Conservation (phyloP, 2,888 invertebrate species). For the Chloromyia formosa region DNA sequence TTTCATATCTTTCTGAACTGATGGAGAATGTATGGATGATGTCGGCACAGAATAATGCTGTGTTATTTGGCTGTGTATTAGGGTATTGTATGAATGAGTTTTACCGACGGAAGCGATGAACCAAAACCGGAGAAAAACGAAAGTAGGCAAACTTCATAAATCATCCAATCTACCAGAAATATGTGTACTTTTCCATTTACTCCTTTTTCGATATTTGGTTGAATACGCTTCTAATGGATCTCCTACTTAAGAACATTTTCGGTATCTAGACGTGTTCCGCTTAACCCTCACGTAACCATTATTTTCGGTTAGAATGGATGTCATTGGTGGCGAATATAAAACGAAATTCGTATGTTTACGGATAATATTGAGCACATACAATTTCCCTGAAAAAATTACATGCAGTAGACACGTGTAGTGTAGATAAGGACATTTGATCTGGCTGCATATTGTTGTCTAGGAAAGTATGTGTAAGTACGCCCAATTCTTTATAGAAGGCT, state of each 20-base stretch:
- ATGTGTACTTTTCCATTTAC: conserved; percentile 7
- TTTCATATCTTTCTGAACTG: conserved; percentile 4
- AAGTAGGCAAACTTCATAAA: conserved; percentile 41
- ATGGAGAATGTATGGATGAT: background rate
- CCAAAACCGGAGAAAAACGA: conserved; percentile 18
- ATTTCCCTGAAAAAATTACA: too few relatives aligned
- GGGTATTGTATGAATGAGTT: conserved; percentile 19
- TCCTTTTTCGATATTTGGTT: conserved; percentile 31
- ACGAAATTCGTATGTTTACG: conserved; percentile 9
- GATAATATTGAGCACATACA: background rate
- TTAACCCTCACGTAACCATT: background rate
- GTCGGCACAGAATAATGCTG: too few relatives aligned
- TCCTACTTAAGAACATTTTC: background rate
- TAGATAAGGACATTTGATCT: too few relatives aligned
- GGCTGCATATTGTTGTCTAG: too few relatives aligned
- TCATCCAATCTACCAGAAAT: conserved; percentile 42
- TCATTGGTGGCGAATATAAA: background rate
- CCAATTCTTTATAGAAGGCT: too few relatives aligned
- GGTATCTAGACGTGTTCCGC: background rate
- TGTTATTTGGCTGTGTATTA: background rate
- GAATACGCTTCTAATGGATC: conserved; percentile 38
- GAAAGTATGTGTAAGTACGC: too few relatives aligned
- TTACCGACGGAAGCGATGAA: conserved; percentile 35
- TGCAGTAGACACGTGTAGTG: too few relatives aligned
- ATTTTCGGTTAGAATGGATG: background rate